These are phyloP conservation scores for Oikopleura dioica DNA, from an alignment of 23 tunicate genomes.

Conservation along the genomic window DNA sequence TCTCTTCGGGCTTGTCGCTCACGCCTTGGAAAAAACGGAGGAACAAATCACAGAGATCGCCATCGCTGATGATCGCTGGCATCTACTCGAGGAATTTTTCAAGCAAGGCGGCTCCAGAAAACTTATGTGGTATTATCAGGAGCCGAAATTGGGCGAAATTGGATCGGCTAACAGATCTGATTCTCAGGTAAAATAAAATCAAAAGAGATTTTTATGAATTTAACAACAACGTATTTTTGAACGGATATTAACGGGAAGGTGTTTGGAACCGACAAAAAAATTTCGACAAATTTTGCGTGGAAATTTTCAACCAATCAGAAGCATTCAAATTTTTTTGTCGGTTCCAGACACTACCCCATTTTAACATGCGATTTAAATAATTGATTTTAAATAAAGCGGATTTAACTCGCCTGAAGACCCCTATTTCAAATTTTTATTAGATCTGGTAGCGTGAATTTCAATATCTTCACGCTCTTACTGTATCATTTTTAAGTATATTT, in stretches of 20 bases:
- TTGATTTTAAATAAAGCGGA: neutral
- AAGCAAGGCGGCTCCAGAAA: constrained; percentile 45
- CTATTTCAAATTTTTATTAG: constrained; percentile 18
- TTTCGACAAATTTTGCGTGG: too few species aligned
- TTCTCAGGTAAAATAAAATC: too few species aligned
- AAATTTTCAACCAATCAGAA: too few species aligned
- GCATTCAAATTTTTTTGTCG: too few species aligned
- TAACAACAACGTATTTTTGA: too few species aligned
- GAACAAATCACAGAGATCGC: constrained; percentile 3
- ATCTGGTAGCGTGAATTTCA: constrained; percentile 35
- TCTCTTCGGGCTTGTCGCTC: neutral
- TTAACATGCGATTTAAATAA: neutral
- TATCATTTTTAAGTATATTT: too few species aligned
- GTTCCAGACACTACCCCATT: too few species aligned
- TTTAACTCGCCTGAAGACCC: neutral
- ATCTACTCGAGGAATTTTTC: constrained; percentile 61
- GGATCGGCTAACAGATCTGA: neutral
- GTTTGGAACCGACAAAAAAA: too few species aligned
- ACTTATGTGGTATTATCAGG: constrained; percentile 90
- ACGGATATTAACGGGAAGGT: neutral
- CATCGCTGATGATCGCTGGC: constrained; percentile 65
- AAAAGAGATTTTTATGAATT: too few species aligned
- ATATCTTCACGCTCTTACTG: too few species aligned
- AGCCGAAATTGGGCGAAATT: neutral
- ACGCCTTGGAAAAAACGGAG: neutral